Conservation (phyloP, 2,113 vertebrate species). For the Phaethornis superciliosus region DNA sequence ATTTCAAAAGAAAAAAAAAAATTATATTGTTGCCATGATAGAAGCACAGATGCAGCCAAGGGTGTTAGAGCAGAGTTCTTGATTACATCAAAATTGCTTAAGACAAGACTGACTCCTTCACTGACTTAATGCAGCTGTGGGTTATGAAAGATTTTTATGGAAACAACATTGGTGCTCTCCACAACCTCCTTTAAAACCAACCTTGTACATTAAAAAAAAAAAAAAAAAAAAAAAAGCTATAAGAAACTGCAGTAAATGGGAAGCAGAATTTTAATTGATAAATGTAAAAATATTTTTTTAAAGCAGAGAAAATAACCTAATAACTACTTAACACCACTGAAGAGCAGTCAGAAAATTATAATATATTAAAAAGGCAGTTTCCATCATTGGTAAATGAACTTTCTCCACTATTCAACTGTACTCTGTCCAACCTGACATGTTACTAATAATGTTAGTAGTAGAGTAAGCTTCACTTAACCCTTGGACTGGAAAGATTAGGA, state of each 20-base stretch:
- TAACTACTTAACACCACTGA: slow-evolving; percentile 10
- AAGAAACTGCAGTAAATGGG: not conserved
- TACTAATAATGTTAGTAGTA: not conserved
- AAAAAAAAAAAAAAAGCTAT: not conserved
- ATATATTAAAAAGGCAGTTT: slow-evolving; percentile 35
- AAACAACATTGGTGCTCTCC: not conserved
- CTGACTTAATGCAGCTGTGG: slow-evolving; percentile 28
- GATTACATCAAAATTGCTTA: slow-evolving; percentile 53
- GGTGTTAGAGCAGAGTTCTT: slow-evolving; percentile 34
- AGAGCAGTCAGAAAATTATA: slow-evolving; percentile 24
- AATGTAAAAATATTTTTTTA: slow-evolving; percentile 35
- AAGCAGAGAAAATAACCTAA: slow-evolving; percentile 10
- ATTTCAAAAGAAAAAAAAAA: slow-evolving; percentile 34
- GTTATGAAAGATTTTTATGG: slow-evolving; percentile 26
- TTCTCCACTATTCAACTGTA: not conserved
- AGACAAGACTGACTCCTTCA: slow-evolving; percentile 53
- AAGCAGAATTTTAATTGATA: slow-evolving; percentile 12
- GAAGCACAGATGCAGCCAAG: slow-evolving; percentile 41
- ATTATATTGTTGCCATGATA: slow-evolving; percentile 3
- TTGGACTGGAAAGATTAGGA: not conserved
- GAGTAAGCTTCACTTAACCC: not conserved
- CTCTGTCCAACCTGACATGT: not conserved
- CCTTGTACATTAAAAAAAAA: not conserved
- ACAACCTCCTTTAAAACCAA: not conserved
- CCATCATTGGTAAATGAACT: not conserved